Base-by-base conservation (phyloP, 2,888 invertebrate species). In the Trichogramma dendrolimi region DNA sequence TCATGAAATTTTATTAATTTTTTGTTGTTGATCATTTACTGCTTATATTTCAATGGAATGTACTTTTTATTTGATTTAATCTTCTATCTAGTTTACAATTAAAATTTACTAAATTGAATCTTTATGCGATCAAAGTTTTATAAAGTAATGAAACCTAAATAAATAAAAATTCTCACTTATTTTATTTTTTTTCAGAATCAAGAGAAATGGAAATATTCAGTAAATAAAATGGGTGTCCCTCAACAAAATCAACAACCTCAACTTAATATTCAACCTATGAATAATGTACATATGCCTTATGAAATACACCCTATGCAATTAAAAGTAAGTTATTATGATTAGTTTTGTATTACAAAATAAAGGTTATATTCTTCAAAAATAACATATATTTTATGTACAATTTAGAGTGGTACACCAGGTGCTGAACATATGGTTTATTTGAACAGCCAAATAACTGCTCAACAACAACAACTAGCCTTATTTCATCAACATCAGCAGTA, bases 121-220 rank as follows among this genome's bases (percentile, higher is more conserved):
- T 27, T 27, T 2, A 27, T 27, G 27, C 27, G 27, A 27, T 27
- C 27, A 27, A 2, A 27, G 27, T 27, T 27, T 27, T 27, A 3
- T 27, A 27, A 27, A 27, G 27, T 27, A 27, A 27, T 27, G 27
- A 27, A 27, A 27, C 3, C 27, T 27, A 27, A 27, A 27, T 2
- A 27, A 27, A 27, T 27, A 39, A 27, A 61, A 51, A n/a, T 11
- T 46, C 1, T 44, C 27, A 42, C 5, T 8, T n/a, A 47, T 50
- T 62, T 52, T 44, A 40, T 64, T 14, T 56, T 55, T 55, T 85
- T 87, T 62, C 83, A 91, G 90, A 90, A 86, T 80, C 90, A 89
- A 80, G 91, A 91, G 82, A 92, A 91, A 83, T 92, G 91, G 91
- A 91, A 91, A 79, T 90, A 89, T 80, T 84, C 88, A 40, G 73